These are phyloP conservation scores for Catharus minimus DNA, from an alignment of 2,113 vertebrate species.

Conservation along the genomic window DNA sequence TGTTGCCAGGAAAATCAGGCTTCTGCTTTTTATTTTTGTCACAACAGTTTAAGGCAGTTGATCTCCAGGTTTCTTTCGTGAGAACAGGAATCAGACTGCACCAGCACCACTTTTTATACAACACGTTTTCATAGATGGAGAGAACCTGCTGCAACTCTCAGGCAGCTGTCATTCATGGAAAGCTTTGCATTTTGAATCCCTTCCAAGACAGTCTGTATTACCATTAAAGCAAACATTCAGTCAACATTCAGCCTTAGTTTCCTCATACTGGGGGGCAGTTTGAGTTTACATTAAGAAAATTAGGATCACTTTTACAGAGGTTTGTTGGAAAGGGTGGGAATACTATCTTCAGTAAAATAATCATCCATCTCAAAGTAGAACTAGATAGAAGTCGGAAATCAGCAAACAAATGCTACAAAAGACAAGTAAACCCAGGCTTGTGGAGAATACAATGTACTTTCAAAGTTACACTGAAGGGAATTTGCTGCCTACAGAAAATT, in stretches of 20 bases:
- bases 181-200: not conserved
- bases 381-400: not conserved
- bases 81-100: not conserved
- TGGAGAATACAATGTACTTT: not conserved
- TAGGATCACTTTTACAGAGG: not conserved
- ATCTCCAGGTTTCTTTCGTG: not conserved
- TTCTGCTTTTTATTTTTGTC: not conserved
- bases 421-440: not conserved
- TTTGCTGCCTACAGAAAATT: not conserved
- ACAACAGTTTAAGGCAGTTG: not conserved
- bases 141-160: not conserved
- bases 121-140: not conserved
- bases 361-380: not conserved
- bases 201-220: not conserved
- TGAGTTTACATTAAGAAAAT: not conserved
- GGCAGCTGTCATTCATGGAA: not conserved
- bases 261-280: not conserved
- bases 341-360: not conserved
- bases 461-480: not conserved
- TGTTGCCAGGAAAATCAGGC: not conserved
- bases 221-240: not conserved
- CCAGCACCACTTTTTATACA: not conserved
- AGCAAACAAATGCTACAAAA: not conserved
- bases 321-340: not conserved
- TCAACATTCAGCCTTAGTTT: not conserved